phyloP scores from a whole-genome alignment of 1,140 invertebrate genomes.

The Littorina saxatilis region DNA sequence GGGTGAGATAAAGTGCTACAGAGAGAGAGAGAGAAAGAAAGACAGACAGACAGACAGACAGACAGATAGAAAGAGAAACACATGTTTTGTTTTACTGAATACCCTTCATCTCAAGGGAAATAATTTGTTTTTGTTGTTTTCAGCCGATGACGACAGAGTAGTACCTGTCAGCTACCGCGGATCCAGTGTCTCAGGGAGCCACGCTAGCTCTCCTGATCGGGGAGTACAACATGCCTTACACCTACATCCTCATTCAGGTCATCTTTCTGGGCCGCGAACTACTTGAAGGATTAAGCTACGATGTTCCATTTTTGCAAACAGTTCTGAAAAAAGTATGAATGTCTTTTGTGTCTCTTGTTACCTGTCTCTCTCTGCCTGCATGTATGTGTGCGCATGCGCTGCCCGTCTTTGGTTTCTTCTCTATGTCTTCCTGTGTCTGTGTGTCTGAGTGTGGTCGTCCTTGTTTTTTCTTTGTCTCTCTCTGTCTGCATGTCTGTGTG shows the following conservation, averaged over 20 bases:
- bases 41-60: no score
- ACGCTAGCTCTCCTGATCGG: conserved; percentile 49
- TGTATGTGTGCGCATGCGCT: conserved; percentile 1
- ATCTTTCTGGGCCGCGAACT: conserved; percentile 38
- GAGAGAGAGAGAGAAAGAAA: no score
- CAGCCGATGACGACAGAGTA: conserved; percentile 24
- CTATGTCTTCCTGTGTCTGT: conserved; percentile 11
- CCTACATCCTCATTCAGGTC: conserved; percentile 43
- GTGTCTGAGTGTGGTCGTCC: conserved; percentile 5
- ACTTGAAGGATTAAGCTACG: conserved; percentile 42
- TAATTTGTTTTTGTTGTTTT: neutral
- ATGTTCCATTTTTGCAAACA: no score
- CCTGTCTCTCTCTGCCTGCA: neutral
- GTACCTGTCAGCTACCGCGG: conserved; percentile 40
- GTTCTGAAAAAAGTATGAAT: no score
- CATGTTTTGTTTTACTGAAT: no score
- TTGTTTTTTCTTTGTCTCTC: no score
- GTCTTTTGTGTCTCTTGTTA: neutral
- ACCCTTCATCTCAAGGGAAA: no score
- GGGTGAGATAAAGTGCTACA: no score
- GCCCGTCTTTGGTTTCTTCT: no score
- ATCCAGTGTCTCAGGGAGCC: conserved; percentile 39
- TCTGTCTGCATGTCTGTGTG: no score
- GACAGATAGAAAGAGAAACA: no score
- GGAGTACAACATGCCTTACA: conserved; percentile 50